phyloP scores from a whole-genome alignment of 1,140 invertebrate genomes.

The Drosophila nannoptera region DNA sequence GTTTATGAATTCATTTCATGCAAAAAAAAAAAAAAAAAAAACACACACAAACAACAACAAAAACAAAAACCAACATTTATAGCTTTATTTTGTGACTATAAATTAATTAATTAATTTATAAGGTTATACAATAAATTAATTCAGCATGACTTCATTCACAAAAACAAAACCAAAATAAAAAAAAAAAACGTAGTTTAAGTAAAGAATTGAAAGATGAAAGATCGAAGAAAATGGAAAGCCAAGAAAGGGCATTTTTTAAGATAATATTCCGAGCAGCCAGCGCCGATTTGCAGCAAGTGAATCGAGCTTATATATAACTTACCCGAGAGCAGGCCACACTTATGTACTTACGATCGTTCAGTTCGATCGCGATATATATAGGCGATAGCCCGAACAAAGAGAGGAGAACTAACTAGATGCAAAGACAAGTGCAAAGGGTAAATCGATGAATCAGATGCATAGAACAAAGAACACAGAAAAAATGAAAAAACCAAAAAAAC shows the following conservation, averaged over 20 bases:
- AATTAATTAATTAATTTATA: conserved; percentile 72
- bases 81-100: conserved; percentile 75
- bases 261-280: conserved; percentile 58
- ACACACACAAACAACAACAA: conserved; percentile 25
- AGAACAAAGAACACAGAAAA: conserved; percentile 32
- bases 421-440: too few species aligned
- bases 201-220: conserved; percentile 15
- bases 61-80: conserved; percentile 67
- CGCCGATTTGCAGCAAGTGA: conserved; percentile 67
- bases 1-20: conserved; percentile 62
- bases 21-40: conserved; percentile 51
- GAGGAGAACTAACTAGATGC: too few species aligned
- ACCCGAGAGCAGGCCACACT: conserved; percentile 19
- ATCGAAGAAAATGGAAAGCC: conserved; percentile 35
- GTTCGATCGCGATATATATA: conserved; percentile 15
- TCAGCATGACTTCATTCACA: conserved; percentile 61
- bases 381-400: too few species aligned
- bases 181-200: conserved; percentile 11
- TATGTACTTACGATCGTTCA: conserved; percentile 30
- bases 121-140: conserved; percentile 65
- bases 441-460: too few species aligned
- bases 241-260: conserved; percentile 65
- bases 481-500: conserved; percentile 45
- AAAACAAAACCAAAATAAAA: conserved; percentile 10
- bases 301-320: conserved; percentile 55